Percentiles rank a stretch among this genome's conserved stretches.
These are phyloP conservation scores for Microctonus aethiopoides DNA, from an alignment of 2,888 invertebrate species.

Conservation along the genomic window DNA sequence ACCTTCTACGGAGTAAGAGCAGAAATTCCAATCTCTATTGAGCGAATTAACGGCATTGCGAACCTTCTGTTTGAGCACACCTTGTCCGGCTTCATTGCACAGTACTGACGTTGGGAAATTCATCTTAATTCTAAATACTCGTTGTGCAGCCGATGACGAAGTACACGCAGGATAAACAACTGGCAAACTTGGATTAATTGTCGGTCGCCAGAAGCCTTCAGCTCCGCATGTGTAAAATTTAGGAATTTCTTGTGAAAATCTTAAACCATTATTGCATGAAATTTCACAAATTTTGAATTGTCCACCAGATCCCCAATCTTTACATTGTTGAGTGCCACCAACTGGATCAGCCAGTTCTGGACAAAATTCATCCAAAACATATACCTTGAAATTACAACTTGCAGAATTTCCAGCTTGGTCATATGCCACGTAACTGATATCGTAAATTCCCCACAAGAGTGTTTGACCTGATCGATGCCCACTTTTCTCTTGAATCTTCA, in stretches of 20 bases:
- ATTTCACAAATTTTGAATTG: slow-evolving; percentile 97
- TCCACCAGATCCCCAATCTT: slow-evolving; percentile 96
- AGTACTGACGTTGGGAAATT: slow-evolving; percentile 96
- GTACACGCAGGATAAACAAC: slow-evolving; percentile 93
- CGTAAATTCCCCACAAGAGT: slow-evolving; percentile 90
- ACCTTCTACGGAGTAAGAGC: slow-evolving; percentile 90
- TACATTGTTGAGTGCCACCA: slow-evolving; percentile 91
- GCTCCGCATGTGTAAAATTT: slow-evolving; percentile 98
- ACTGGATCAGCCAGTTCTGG: slow-evolving; percentile 89
- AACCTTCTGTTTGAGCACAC: slow-evolving; percentile 89
- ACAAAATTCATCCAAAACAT: slow-evolving; percentile 91
- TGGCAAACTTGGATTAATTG: slow-evolving; percentile 80
- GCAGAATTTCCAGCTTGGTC: slow-evolving; percentile 94
- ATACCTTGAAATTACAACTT: slow-evolving; percentile 90
- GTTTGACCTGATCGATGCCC: slow-evolving; percentile 90
- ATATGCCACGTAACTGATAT: slow-evolving; percentile 92
- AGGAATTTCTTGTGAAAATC: slow-evolving; percentile 94
- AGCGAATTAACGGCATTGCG: slow-evolving; percentile 88
- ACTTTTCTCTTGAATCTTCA: slow-evolving; percentile 83
- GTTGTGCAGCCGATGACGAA: slow-evolving; percentile 89
- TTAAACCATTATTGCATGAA: slow-evolving; percentile 83
- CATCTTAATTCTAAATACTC: slow-evolving; percentile 93
- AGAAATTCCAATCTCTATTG: slow-evolving; percentile 97
- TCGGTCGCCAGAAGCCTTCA: slow-evolving; percentile 97
- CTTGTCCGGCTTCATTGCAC: slow-evolving; percentile 95